Conservation (phyloP, 2,888 invertebrate genomes). For the Eremobia ochroleuca region DNA sequence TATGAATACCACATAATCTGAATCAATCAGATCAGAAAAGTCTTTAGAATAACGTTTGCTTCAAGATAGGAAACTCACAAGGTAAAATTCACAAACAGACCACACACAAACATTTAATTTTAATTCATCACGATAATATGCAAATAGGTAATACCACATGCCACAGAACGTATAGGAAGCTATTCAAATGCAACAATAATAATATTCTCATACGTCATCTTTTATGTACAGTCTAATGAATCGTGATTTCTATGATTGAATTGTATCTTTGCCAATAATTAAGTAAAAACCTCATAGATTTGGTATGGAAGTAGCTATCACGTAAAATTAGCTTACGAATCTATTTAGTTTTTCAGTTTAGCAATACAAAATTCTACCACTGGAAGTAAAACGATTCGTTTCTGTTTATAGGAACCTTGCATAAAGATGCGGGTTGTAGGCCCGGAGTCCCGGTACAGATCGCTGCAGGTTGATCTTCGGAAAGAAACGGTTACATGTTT, state of each 20-base stretch:
- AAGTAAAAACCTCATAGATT: not conserved
- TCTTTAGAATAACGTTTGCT: slow-evolving; percentile 1
- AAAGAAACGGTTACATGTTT: not conserved
- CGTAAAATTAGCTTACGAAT: not conserved
- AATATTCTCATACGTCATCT: not conserved
- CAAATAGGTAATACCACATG: slow-evolving; percentile 20
- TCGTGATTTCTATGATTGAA: no score
- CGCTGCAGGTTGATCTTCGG: not conserved
- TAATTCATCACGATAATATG: slow-evolving; percentile 47
- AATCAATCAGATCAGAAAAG: not conserved
- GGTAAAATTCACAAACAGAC: slow-evolving; percentile 43
- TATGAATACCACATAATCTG: not conserved
- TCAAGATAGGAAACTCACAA: slow-evolving; percentile 31
- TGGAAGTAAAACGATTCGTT: not conserved
- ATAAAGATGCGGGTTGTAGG: not conserved
- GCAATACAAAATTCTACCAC: not conserved
- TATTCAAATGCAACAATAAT: slow-evolving; percentile 12
- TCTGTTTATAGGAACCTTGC: not conserved
- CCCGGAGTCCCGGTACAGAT: not conserved
- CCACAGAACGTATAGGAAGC: not conserved
- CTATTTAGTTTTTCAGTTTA: not conserved
- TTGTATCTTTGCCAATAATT: not conserved
- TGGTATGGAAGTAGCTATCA: not conserved
- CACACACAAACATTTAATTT: slow-evolving; percentile 17
- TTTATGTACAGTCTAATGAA: not conserved